Percentiles rank a stretch among this genome's conserved stretches.
Evolutionary conservation across 2,888 invertebrate genomes (phyloP).

Genomic region (Sarcophaga rosellei): DNA sequence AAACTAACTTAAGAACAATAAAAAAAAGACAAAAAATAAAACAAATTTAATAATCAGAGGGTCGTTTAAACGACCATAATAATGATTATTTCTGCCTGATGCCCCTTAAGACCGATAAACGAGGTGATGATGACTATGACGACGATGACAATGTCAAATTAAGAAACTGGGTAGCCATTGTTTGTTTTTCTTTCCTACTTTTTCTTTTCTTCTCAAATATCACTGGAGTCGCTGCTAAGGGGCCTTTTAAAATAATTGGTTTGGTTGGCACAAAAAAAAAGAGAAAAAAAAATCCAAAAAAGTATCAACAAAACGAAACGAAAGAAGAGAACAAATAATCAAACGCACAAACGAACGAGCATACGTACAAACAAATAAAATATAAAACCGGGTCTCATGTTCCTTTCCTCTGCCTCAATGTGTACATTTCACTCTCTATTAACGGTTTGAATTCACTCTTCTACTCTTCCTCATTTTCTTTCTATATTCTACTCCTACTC

Average conservation of each 20-base stretch:
- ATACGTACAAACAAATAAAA: background rate
- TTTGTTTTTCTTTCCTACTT: background rate
- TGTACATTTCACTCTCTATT: conserved; percentile 33
- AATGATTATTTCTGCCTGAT: no score
- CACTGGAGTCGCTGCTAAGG: conserved; percentile 45
- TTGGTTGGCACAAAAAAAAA: conserved; percentile 22
- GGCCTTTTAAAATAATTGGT: conserved; percentile 70
- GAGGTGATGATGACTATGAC: background rate
- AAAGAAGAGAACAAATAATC: background rate
- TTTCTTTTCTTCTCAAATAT: conserved; percentile 1
- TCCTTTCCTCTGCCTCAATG: conserved; percentile 66
- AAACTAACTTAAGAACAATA: no score
- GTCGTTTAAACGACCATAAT: no score
- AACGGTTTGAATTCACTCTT: no score
- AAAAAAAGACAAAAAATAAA: no score
- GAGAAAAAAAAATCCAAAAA: background rate
- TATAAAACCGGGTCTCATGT: conserved; percentile 21
- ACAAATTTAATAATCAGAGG: no score
- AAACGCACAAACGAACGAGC: background rate
- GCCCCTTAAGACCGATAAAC: no score
- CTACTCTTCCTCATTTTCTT: fast-evolving
- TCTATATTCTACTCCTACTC: no score
- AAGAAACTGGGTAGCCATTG: conserved; percentile 7
- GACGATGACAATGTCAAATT: background rate
- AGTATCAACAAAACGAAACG: background rate